Base-by-base conservation (phyloP, 2,888 invertebrate species). In the Nephrotoma appendiculata region DNA sequence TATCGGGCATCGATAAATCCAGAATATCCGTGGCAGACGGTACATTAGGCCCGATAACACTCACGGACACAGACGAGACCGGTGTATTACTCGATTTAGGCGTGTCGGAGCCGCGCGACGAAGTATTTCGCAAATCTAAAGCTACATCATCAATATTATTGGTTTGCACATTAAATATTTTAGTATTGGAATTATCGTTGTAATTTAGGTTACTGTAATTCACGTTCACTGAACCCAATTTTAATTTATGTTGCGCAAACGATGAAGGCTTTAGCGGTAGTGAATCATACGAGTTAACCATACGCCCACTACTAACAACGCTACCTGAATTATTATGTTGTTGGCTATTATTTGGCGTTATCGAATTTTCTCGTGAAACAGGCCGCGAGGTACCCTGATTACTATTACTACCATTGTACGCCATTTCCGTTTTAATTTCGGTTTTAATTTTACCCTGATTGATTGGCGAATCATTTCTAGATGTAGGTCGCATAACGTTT, bases 1-100 rank as follows among this genome's bases (percentile, higher is more conserved):
- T 97, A 92, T 97, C 97, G 11, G 97, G 97, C 97, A 97, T 97
- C 88, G 97, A 97, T 87, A 97, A 93, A 92, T 97, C 97, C 87
- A 97, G 93, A 89, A 97, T 97, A 91, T 96, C 96, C 57, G 96
- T 95, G 89, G 96, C 96, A n/a, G 94, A 94, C 83, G 94, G 88
- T 44, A 87, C 89, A 52, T 57, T 85, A 12, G 85, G n/a, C 19
- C 71, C 45, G 7, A 71, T 42, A 15, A 15, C 19, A 31, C 92
- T 92, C 0, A 92, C 92, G 12, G 88, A 87, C 87, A 92, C 93
- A 1, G 93, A 90, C 2, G 86, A 52, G 41, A 86, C 86, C 3
- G 52, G 52, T 86, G 86, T 41, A 41, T 52, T 52, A 42, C 52
- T 86, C n/a, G 86, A 52, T 57, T 86, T 86, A 57, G 87, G 41